Conservation (phyloP, 2,797 vertebrate genomes). For the Anomalospiza imberbis region DNA sequence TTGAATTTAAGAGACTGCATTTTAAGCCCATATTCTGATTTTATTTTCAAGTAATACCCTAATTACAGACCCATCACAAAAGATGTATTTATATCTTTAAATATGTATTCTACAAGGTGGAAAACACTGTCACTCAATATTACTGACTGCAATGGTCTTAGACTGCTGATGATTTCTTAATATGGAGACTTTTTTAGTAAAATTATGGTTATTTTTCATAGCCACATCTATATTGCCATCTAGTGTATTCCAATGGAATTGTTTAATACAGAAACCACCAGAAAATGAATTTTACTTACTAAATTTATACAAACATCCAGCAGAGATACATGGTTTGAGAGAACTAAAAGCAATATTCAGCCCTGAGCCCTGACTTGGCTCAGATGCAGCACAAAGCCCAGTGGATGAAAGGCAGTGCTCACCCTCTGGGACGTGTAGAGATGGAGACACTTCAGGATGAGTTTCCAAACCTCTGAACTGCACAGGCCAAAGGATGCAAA, state of each 20-base stretch:
- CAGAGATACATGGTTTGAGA: neutral
- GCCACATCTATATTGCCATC: constrained; percentile 57
- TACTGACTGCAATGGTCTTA: neutral
- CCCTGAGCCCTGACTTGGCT: neutral
- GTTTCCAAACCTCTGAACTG: constrained; percentile 84
- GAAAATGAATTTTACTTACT: neutral
- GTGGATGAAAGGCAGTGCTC: neutral
- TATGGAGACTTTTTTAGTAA: neutral
- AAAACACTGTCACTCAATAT: neutral
- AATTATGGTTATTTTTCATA: neutral
- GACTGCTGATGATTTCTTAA: neutral
- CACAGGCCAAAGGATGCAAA: constrained; percentile 93
- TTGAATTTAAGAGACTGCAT: neutral
- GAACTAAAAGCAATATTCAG: neutral
- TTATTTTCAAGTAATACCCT: neutral
- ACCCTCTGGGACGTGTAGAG: constrained; percentile 82
- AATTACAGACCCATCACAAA: neutral
- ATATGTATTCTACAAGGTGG: neutral
- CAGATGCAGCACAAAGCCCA: neutral
- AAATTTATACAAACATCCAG: neutral
- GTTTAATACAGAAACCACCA: neutral
- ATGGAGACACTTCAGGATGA: constrained; percentile 76
- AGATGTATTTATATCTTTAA: neutral
- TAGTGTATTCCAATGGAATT: constrained; percentile 44
- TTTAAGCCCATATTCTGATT: neutral